Conservation (phyloP, 2,797 vertebrate species). For the Falco berigora region DNA sequence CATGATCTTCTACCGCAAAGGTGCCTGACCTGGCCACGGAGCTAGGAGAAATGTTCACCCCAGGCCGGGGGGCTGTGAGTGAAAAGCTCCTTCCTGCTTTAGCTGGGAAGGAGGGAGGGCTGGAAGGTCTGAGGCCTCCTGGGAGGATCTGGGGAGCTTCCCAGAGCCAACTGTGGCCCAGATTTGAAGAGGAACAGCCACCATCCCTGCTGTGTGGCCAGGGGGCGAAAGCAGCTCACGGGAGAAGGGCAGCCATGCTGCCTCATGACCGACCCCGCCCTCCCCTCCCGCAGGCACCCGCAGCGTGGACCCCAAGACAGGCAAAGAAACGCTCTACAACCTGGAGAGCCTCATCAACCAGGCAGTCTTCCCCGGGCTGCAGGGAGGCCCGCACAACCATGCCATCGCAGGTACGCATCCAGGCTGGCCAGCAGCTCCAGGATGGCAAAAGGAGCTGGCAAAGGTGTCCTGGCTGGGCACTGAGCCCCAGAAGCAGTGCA, state of each 20-base stretch:
- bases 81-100: not conserved
- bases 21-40: constrained; percentile 44
- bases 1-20: constrained; percentile 93
- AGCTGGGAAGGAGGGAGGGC: not conserved
- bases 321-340: constrained; percentile 88
- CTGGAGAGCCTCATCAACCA: constrained; percentile 92
- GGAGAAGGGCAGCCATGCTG: not conserved
- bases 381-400: constrained; percentile 97
- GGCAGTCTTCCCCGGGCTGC: constrained; percentile 95
- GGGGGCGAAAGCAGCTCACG: not conserved
- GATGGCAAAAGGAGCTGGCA: not conserved
- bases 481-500: not conserved
- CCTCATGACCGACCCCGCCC: fast-evolving
- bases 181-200: not conserved
- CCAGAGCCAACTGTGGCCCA: not conserved
- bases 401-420: constrained; percentile 87
- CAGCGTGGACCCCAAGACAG: constrained; percentile 85
- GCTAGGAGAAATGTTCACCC: fast-evolving
- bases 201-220: not conserved
- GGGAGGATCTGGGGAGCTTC: not conserved
- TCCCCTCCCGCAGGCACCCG: constrained; percentile 75
- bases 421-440: not conserved
- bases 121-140: not conserved
- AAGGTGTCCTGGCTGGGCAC: not conserved
- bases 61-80: not conserved